Evolutionary conservation across 2,113 vertebrate genomes (phyloP).

Genomic region (Corythornis vintsioides): DNA sequence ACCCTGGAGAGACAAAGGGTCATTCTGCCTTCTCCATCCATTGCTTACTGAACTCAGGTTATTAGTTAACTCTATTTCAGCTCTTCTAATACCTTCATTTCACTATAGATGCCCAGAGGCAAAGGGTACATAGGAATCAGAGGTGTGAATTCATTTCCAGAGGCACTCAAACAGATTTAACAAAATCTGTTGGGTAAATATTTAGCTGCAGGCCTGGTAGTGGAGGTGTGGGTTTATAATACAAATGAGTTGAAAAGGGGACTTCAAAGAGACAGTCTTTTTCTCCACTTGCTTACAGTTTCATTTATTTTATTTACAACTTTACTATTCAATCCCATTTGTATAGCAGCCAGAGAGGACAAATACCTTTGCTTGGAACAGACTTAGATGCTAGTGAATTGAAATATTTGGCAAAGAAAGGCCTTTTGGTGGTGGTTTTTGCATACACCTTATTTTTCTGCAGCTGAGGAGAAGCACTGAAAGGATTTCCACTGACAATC

Average conservation of each 20-base stretch:
- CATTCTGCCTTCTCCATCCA: not conserved
- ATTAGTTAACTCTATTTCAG: conserved; percentile 24
- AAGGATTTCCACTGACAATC: not conserved
- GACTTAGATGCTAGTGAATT: not conserved
- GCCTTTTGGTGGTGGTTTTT: not conserved
- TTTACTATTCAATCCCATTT: not conserved
- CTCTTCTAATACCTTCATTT: conserved; percentile 27
- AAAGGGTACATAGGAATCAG: conserved; percentile 29
- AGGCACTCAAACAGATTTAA: conserved; percentile 24
- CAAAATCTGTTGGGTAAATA: conserved; percentile 58
- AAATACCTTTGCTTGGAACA: not conserved
- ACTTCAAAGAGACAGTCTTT: not conserved
- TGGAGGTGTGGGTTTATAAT: conserved; percentile 14
- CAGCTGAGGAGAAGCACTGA: not conserved
- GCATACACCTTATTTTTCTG: not conserved
- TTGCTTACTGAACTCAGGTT: conserved; percentile 1
- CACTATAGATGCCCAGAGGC: conserved; percentile 23
- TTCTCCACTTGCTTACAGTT: not conserved
- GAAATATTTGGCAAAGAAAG: not conserved
- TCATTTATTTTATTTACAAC: not conserved
- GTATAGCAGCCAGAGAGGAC: not conserved
- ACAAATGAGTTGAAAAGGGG: conserved; percentile 5
- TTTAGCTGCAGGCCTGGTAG: conserved; percentile 46
- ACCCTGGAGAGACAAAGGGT: not conserved
- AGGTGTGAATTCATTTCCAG: conserved; percentile 44